Evolutionary conservation across 2,113 vertebrate species (phyloP).

Genomic region (Machaerirhynchus nigripectus): DNA sequence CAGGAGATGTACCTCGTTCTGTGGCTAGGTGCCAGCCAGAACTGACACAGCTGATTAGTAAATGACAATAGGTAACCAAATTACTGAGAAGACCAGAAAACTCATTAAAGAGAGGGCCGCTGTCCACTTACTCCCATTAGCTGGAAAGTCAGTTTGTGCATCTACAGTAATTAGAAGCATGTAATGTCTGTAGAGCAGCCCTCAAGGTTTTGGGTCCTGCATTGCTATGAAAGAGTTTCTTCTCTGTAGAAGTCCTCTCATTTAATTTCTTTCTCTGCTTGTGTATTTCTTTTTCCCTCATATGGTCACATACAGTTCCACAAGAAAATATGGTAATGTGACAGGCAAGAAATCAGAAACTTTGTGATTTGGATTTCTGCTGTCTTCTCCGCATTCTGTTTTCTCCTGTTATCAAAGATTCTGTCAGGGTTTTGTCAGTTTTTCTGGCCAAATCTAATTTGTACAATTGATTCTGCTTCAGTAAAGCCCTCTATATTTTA

Average conservation of each 20-base stretch:
- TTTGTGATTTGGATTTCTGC: not conserved
- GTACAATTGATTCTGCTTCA: not conserved
- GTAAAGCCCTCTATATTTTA: not conserved
- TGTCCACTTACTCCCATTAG: not conserved
- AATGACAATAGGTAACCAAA: not conserved
- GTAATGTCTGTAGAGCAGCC: not conserved
- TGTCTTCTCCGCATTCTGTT: not conserved
- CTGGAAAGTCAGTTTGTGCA: not conserved
- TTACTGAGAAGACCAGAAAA: not conserved
- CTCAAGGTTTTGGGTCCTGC: not conserved
- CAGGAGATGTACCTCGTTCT: not conserved
- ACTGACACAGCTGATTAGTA: not conserved
- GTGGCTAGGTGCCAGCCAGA: not conserved
- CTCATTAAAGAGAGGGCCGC: not conserved
- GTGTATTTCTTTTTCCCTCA: not conserved
- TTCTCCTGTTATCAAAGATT: not conserved
- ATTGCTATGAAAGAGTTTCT: not conserved
- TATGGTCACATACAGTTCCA: not conserved
- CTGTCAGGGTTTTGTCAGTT: not conserved
- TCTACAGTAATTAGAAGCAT: not conserved
- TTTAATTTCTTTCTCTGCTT: not conserved
- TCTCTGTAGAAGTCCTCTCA: not conserved
- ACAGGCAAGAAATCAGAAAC: not conserved
- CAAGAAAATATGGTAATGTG: not conserved
- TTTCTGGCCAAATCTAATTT: not conserved